phyloP scores from a whole-genome alignment of 2,113 vertebrate genomes.

The Zapus hudsonius region DNA sequence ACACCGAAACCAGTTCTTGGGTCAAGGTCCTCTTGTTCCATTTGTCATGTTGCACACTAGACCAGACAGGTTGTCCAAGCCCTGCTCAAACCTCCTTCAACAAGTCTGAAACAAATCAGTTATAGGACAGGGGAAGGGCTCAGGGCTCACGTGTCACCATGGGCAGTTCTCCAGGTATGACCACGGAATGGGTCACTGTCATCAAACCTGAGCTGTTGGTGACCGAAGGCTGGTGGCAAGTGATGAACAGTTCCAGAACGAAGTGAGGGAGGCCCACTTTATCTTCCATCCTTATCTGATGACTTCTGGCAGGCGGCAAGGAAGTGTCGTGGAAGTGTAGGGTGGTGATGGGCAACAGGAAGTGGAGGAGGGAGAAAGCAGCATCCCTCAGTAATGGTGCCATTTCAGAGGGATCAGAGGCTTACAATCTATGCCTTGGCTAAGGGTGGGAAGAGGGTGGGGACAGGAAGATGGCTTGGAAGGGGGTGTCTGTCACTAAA shows the following conservation, averaged over 20 bases:
- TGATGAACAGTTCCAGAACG: constrained; percentile 65
- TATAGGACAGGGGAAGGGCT: constrained; percentile 39
- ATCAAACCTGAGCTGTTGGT: constrained; percentile 82
- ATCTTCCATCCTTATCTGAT: constrained; percentile 76
- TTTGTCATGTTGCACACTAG: constrained; percentile 57
- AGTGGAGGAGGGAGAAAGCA: constrained; percentile 79
- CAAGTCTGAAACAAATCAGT: constrained; percentile 67
- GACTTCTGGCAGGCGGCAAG: constrained; percentile 72
- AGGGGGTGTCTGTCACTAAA: constrained; percentile 69
- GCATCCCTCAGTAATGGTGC: constrained; percentile 82
- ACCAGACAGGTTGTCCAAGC: constrained; percentile 38
- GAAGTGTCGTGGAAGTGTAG: constrained; percentile 66
- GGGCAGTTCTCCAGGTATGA: not conserved
- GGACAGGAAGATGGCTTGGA: constrained; percentile 66
- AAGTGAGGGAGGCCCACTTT: constrained; percentile 73
- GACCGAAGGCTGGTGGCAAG: constrained; percentile 79
- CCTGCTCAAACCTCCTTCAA: constrained; percentile 74
- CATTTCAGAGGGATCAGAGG: constrained; percentile 62
- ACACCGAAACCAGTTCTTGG: constrained; percentile 38
- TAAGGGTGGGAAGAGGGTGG: constrained; percentile 65
- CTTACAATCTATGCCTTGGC: constrained; percentile 86
- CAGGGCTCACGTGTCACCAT: constrained; percentile 49
- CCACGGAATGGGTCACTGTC: constrained; percentile 65
- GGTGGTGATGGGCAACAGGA: not conserved
- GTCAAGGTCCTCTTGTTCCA: constrained; percentile 54